Base-by-base conservation (phyloP, 2,797 vertebrate genomes). In the Peromyscus attwateri region DNA sequence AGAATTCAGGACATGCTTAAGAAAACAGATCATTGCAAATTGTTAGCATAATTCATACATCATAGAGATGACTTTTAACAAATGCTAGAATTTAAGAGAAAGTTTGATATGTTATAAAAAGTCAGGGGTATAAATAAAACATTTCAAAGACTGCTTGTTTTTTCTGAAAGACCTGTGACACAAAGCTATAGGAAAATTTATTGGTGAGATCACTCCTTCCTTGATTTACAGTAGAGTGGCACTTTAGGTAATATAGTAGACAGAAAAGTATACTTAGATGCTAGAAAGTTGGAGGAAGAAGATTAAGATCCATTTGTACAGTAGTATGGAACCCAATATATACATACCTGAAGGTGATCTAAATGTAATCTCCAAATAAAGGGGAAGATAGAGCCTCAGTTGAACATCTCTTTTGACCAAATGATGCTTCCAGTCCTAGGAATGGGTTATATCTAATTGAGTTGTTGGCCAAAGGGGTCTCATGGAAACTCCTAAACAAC, bases 331-430 rank as follows among this genome's bases (percentile, higher is more conserved):
- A 83, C 19, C 27, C 37, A 64, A 27, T 27, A 43, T 75, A 73
- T 23, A 73, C 25, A 64, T 2, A 10, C 43, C 62, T 27, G 14
- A 31, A 62, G 1, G 14, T 6, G 8, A 83, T 62, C 17, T 60
- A 82, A 82, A 82, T 40, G 57, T 62, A 43, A 43, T 62, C 37
- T 17, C 1, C 13, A 31, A 62, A 29, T 19, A 62, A 29, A 16
- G 27, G 7, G 2, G 16, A 57, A 62, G 25, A 62, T 0, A 43
- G 25, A 62, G 6, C 1, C 21, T 14, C 2, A 3, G 5, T 6
- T 83, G n/a, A 13, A 82, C 14, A 40, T 27, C 7, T 17, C 57
- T 40, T 82, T 27, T 43, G 25, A 83, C 57, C 8, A 40, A 62
- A 43, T 11, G n/a, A 62, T 62, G 57, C 14, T 29, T 83, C 25